A percentile compares a stretch with the other conserved stretches of the same genome.
These are phyloP conservation scores for Tipula unca DNA, from an alignment of 2,888 invertebrate species.

Conservation along the genomic window DNA sequence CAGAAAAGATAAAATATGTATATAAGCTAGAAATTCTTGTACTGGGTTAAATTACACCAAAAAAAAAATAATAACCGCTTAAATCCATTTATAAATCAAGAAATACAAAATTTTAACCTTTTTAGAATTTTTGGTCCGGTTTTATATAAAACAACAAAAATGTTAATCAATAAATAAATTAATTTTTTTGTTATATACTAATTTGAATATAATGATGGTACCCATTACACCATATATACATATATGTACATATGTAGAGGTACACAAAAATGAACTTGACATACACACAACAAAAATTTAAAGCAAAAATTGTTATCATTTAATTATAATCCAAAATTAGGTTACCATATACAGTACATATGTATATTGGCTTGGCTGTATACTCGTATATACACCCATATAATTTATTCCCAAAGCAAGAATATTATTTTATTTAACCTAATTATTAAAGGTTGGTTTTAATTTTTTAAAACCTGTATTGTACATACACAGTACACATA, in stretches of 20 bases:
- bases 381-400: no score
- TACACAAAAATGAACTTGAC: conserved; percentile 14
- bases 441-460: background rate
- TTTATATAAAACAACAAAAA: background rate
- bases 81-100: background rate
- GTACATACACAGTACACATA: background rate
- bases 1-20: background rate
- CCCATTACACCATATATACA: background rate
- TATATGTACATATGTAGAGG: background rate
- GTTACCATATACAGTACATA: background rate
- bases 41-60: background rate
- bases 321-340: background rate
- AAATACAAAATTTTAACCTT: background rate
- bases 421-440: background rate
- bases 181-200: background rate
- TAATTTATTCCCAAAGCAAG: background rate
- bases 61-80: background rate
- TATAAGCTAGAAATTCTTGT: background rate
- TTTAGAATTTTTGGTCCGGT: background rate
- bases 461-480: background rate
- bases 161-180: background rate
- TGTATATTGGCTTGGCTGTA: no score
- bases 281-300: background rate
- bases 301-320: conserved; percentile 4
- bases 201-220: background rate